Evolutionary conservation across 2,797 vertebrate species (phyloP).

Genomic region (Liparis tanakae): DNA sequence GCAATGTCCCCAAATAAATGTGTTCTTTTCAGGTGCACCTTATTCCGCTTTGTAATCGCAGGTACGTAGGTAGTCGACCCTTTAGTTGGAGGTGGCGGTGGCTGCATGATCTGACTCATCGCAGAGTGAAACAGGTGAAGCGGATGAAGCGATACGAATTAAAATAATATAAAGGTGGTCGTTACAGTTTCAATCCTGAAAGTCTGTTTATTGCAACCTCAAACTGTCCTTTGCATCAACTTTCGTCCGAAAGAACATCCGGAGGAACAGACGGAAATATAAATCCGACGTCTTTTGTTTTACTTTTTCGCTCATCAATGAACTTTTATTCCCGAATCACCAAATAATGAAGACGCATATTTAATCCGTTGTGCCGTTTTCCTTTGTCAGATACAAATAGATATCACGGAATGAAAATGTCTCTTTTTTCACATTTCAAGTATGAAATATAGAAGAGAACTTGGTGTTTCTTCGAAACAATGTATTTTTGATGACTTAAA

Average conservation of each 20-base stretch:
- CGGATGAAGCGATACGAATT: constrained; percentile 10
- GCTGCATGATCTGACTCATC: constrained; percentile 19
- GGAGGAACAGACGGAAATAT: background rate
- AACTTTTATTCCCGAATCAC: background rate
- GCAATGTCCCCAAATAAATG: constrained; percentile 3
- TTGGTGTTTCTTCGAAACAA: constrained; percentile 5
- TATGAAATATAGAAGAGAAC: constrained; percentile 5
- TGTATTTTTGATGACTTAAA: constrained; percentile 7
- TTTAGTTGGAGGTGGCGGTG: constrained; percentile 9
- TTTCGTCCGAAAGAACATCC: constrained; percentile 8
- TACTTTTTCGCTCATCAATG: background rate
- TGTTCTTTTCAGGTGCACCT: background rate
- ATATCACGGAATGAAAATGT: constrained; percentile 7
- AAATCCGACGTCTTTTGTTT: background rate
- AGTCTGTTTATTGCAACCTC: constrained; percentile 15
- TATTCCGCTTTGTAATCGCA: background rate
- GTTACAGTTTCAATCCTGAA: background rate
- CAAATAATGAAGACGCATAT: constrained; percentile 16
- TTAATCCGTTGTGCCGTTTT: constrained; percentile 7
- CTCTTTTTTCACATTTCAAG: constrained; percentile 13
- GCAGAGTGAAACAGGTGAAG: background rate
- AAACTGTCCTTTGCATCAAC: constrained; percentile 25
- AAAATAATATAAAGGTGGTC: background rate
- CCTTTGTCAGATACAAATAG: constrained; percentile 13
- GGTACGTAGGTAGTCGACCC: background rate